Conservation (phyloP, 2,888 invertebrate genomes). For the Phortica magna region DNA sequence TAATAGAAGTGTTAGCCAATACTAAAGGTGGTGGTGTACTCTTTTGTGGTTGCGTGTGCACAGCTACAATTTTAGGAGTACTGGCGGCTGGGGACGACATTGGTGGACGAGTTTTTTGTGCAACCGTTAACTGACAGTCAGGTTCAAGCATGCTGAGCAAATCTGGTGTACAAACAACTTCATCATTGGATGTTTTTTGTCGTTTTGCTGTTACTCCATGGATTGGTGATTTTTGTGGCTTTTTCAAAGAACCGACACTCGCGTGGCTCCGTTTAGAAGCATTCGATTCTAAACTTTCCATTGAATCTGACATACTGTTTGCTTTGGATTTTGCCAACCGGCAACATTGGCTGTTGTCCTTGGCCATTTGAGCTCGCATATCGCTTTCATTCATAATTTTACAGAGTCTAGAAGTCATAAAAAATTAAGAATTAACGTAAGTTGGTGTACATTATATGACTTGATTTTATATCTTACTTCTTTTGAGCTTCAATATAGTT, state of each 20-base stretch:
- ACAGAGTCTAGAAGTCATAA: neutral
- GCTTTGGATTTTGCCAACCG: conserved; percentile 69
- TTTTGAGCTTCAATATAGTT: conserved; percentile 83
- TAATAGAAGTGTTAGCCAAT: conserved; percentile 69
- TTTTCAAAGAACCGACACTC: conserved; percentile 55
- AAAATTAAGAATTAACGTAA: neutral
- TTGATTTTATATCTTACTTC: conserved; percentile 58
- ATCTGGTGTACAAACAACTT: conserved; percentile 83
- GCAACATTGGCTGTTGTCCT: conserved; percentile 74
- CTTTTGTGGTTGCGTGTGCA: conserved; percentile 46
- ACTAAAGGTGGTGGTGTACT: conserved; percentile 71
- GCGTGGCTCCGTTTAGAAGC: conserved; percentile 65
- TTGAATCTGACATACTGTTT: conserved; percentile 70
- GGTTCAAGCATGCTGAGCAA: conserved; percentile 76
- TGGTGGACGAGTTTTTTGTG: conserved; percentile 56
- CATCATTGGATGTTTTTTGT: conserved; percentile 72
- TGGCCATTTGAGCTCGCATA: conserved; percentile 59
- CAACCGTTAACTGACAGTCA: conserved; percentile 74
- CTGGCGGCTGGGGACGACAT: conserved; percentile 41
- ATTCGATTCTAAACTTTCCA: conserved; percentile 71
- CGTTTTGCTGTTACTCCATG: conserved; percentile 58
- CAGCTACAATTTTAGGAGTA: conserved; percentile 61
- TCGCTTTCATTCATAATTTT: conserved; percentile 58
- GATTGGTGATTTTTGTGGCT: conserved; percentile 44
- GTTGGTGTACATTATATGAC: neutral